Percentiles rank a stretch among this genome's conserved stretches.
Evolutionary conservation across 2,797 vertebrate genomes (phyloP).

Genomic region (Staurois parvus): DNA sequence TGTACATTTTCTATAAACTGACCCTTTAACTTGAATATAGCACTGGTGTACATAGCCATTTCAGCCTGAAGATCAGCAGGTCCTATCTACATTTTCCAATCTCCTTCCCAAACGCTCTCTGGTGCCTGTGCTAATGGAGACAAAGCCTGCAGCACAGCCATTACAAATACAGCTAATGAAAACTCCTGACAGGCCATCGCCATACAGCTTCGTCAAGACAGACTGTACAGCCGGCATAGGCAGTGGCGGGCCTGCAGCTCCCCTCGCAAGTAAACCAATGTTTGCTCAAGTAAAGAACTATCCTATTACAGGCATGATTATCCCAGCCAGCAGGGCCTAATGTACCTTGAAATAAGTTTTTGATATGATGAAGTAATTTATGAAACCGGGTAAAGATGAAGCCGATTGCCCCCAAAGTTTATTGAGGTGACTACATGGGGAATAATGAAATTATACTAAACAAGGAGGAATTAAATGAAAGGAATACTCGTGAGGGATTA

Average conservation of each 20-base stretch:
- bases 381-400: slow-evolving; percentile 65
- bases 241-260: not conserved
- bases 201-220: not conserved
- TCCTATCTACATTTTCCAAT: slow-evolving; percentile 3
- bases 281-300: slow-evolving; percentile 69
- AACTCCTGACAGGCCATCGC: slow-evolving; percentile 28
- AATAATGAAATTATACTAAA: slow-evolving; percentile 66
- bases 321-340: slow-evolving; percentile 71
- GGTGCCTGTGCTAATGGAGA: not conserved
- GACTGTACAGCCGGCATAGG: not conserved
- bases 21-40: no score
- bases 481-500: slow-evolving; percentile 66
- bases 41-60: no score
- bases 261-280: slow-evolving; percentile 59
- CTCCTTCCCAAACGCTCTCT: not conserved
- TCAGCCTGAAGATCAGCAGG: not conserved
- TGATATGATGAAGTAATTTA: slow-evolving; percentile 75
- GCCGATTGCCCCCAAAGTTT: slow-evolving; percentile 65
- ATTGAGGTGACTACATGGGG: slow-evolving; percentile 63
- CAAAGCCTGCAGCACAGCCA: not conserved
- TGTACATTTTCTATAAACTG: no score
- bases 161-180: slow-evolving; percentile 39
- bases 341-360: slow-evolving; percentile 81
- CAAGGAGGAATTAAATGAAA: slow-evolving; percentile 69
- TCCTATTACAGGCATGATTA: slow-evolving; percentile 68